phyloP scores from a whole-genome alignment of 1,140 invertebrate species.

The Halictus rubicundus region DNA sequence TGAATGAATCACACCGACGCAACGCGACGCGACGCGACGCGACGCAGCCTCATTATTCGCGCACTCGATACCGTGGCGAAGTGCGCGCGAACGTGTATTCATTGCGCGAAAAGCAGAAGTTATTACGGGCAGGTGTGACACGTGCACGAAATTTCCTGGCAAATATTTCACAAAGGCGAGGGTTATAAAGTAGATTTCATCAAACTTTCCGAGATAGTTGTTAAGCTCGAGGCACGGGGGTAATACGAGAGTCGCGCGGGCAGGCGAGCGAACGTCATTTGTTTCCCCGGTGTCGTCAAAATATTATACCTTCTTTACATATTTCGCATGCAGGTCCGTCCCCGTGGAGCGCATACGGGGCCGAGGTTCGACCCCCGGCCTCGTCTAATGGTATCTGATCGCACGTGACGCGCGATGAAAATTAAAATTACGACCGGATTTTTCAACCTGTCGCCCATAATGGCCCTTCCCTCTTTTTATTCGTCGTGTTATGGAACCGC shows the following conservation, averaged over 20 bases:
- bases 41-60: conserved; percentile 1
- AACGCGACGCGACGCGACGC: too few relatives aligned
- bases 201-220: conserved; percentile 36
- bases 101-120: conserved; percentile 29
- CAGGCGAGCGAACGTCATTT: conserved; percentile 8
- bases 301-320: conserved; percentile 31
- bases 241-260: background rate
- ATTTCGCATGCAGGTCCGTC: background rate
- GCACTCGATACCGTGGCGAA: background rate
- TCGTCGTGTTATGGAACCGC: background rate
- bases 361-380: background rate
- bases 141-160: conserved; percentile 27
- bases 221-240: conserved; percentile 19
- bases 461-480: background rate
- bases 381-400: conserved; percentile 13
- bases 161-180: conserved; percentile 35
- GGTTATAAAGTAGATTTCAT: conserved; percentile 42
- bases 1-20: conserved; percentile 4
- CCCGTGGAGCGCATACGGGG: background rate
- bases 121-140: conserved; percentile 17
- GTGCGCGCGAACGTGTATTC: conserved; percentile 16
- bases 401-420: conserved; percentile 24
- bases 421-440: conserved; percentile 14
- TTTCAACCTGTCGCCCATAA: conserved; percentile 19
- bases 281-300: conserved; percentile 24